Percentiles rank a stretch among this genome's conserved stretches.
Conservation (phyloP, 1,140 invertebrate genomes). For the Lasioglossum albipes region DNA sequence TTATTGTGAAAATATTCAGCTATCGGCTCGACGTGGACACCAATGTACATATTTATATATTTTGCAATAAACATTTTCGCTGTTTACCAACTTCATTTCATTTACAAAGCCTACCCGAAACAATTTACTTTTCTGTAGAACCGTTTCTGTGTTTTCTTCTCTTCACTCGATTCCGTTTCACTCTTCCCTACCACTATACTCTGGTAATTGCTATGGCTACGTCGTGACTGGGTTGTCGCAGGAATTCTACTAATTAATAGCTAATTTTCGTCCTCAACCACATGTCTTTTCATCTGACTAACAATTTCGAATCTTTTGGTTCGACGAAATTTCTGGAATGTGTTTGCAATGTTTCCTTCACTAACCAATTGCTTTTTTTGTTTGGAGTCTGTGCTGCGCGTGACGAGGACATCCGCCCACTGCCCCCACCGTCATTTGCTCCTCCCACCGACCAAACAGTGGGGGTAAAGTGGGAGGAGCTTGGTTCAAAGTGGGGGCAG, state of each 20-base stretch:
- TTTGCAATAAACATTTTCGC: conserved; percentile 80
- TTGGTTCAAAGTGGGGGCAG: not conserved
- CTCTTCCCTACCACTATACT: not conserved
- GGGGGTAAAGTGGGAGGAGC: not conserved
- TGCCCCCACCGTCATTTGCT: not conserved
- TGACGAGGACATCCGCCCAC: not conserved
- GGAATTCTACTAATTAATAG: not conserved
- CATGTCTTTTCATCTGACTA: too few species aligned
- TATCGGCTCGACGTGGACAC: conserved; percentile 77
- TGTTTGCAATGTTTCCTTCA: too few species aligned
- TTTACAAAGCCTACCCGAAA: conserved; percentile 72
- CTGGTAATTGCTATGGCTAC: not conserved
- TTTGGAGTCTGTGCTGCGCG: too few species aligned
- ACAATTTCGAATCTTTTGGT: not conserved
- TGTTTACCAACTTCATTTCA: conserved; percentile 79
- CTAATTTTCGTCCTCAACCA: not conserved
- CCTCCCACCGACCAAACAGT: not conserved
- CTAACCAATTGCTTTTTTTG: too few species aligned
- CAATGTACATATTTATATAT: conserved; percentile 77
- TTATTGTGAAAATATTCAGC: conserved; percentile 77
- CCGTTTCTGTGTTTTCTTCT: not conserved
- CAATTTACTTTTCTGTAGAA: conserved; percentile 7
- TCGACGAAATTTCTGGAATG: too few species aligned
- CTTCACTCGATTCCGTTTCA: not conserved
- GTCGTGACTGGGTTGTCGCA: not conserved